A percentile compares a stretch with the other conserved stretches of the same genome.
Evolutionary conservation across 2,113 vertebrate genomes (phyloP).

Genomic region (Nibea coibor): DNA sequence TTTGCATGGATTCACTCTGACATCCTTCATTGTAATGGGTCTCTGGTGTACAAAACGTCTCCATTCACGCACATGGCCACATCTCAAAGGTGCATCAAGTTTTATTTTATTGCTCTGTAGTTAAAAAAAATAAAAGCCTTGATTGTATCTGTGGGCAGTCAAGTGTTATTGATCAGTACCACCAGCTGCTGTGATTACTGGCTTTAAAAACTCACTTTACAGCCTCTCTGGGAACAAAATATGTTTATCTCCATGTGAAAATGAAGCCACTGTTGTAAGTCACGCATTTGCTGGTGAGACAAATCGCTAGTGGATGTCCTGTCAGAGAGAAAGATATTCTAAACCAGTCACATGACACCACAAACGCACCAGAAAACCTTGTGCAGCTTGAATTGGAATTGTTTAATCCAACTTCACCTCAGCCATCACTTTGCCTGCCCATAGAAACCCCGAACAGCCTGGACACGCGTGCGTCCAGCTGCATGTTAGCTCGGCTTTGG

Average conservation of each 20-base stretch:
- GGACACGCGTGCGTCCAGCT: background rate
- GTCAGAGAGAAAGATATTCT: background rate
- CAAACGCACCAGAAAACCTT: background rate
- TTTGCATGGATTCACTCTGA: background rate
- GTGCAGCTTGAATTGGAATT: background rate
- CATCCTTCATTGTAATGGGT: background rate
- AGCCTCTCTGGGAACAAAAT: background rate
- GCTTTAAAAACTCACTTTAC: background rate
- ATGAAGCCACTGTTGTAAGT: background rate
- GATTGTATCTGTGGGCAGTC: background rate
- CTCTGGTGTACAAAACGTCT: background rate
- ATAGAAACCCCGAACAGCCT: background rate
- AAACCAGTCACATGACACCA: background rate
- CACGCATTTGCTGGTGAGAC: background rate
- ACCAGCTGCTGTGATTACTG: background rate
- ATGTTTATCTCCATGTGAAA: background rate
- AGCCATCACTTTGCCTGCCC: background rate
- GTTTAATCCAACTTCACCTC: background rate
- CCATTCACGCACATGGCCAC: background rate
- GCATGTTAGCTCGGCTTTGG: background rate
- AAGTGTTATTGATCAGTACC: background rate
- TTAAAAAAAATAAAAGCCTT: background rate
- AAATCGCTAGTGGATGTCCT: background rate
- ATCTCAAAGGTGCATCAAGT: background rate
- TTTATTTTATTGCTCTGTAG: background rate